These are phyloP conservation scores for Lasioglossum leucozonium DNA, from an alignment of 2,888 invertebrate species.

Conservation along the genomic window DNA sequence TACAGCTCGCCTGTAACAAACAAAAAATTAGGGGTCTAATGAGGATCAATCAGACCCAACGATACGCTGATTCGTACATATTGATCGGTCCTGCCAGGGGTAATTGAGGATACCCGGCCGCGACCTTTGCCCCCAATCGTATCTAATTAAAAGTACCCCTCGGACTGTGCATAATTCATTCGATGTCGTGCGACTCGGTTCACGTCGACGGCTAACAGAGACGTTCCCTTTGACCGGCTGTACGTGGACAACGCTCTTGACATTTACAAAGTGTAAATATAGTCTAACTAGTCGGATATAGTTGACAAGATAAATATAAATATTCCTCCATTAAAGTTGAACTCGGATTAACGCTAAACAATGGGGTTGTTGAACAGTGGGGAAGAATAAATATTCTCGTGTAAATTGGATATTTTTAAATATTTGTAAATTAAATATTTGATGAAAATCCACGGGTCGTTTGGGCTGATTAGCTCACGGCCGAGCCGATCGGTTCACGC, in stretches of 20 bases:
- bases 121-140: slow-evolving; percentile 37
- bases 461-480: not conserved
- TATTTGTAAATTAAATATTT: too few relatives aligned
- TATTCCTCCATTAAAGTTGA: not conserved
- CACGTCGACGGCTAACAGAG: slow-evolving; percentile 1
- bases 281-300: not conserved
- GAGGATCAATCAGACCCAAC: slow-evolving; percentile 52
- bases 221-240: slow-evolving; percentile 19
- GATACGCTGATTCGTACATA: slow-evolving; percentile 22
- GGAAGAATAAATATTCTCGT: too few relatives aligned
- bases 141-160: slow-evolving; percentile 44
- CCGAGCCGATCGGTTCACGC: not conserved
- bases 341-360: not conserved
- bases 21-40: slow-evolving; percentile 42
- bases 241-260: not conserved
- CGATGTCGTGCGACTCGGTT: not conserved
- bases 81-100: slow-evolving; percentile 20
- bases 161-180: slow-evolving; percentile 27
- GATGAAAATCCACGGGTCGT: not conserved
- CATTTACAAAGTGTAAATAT: not conserved
- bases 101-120: slow-evolving; percentile 49
- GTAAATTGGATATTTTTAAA: too few relatives aligned
- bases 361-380: not conserved
- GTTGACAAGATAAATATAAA: not conserved
- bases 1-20: slow-evolving; percentile 80